phyloP scores from a whole-genome alignment of 1,140 invertebrate genomes.

The Andrena cerasifolii region DNA sequence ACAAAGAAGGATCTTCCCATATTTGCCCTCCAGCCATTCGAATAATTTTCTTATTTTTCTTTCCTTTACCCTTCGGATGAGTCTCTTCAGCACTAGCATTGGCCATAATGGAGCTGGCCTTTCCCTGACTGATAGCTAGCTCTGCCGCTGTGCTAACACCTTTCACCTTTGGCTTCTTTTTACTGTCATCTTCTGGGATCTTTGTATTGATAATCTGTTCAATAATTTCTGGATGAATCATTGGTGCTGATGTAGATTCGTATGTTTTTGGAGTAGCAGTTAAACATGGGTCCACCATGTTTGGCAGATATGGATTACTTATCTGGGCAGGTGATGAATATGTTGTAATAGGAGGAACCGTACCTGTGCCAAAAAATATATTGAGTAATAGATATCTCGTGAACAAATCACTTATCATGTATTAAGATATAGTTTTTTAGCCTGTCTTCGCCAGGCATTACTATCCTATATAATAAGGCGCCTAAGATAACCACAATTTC shows the following conservation, averaged over 20 bases:
- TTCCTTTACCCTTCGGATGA: constrained; percentile 85
- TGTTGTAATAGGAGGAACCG: constrained; percentile 76
- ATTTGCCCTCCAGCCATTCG: constrained; percentile 95
- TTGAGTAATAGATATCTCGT: neutral
- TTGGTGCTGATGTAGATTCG: constrained; percentile 71
- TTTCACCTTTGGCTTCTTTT: constrained; percentile 86
- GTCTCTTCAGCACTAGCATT: constrained; percentile 85
- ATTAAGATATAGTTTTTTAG: too few relatives aligned
- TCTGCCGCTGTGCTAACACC: constrained; percentile 83
- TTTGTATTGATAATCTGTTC: constrained; percentile 84
- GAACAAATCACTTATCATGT: neutral
- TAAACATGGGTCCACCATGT: constrained; percentile 77
- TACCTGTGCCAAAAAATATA: constrained; percentile 62
- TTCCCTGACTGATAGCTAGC: constrained; percentile 80
- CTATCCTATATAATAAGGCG: too few relatives aligned
- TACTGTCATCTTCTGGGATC: constrained; percentile 85
- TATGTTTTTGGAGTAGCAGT: constrained; percentile 77
- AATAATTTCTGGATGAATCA: constrained; percentile 79
- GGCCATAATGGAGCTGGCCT: constrained; percentile 81
- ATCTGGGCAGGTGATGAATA: constrained; percentile 80
- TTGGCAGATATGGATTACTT: constrained; percentile 76
- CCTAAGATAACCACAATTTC: too few relatives aligned
- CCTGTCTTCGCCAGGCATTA: too few relatives aligned
- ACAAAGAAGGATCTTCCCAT: constrained; percentile 96
- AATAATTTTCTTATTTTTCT: constrained; percentile 90